Evolutionary conservation across 2,113 vertebrate species (phyloP).

Genomic region (Salvelinus namaycush): DNA sequence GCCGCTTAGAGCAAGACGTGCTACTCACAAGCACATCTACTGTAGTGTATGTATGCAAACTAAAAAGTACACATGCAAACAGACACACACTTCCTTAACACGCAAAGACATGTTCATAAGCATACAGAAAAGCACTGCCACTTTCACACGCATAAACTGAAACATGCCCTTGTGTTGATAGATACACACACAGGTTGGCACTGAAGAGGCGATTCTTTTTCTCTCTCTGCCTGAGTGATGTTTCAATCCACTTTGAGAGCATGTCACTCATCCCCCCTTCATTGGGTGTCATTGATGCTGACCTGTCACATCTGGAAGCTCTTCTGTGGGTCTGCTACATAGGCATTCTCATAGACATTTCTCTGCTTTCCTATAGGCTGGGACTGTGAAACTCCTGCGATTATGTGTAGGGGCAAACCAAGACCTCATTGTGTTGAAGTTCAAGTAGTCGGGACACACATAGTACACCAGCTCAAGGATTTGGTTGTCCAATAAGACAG

Average conservation of each 20-base stretch:
- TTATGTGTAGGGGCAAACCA: constrained; percentile 47
- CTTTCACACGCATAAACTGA: constrained; percentile 19
- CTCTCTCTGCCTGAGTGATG: constrained; percentile 45
- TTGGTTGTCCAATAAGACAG: constrained; percentile 26
- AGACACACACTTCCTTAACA: constrained; percentile 28
- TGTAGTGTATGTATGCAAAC: constrained; percentile 9
- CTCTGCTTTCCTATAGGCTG: constrained; percentile 40
- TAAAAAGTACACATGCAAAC: constrained; percentile 11
- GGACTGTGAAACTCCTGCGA: constrained; percentile 55
- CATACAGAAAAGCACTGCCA: constrained; percentile 9
- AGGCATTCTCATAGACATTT: constrained; percentile 55
- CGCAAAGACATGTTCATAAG: constrained; percentile 18
- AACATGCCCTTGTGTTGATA: constrained; percentile 10
- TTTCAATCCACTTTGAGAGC: constrained; percentile 46
- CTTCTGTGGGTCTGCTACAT: constrained; percentile 43
- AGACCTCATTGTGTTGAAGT: constrained; percentile 33
- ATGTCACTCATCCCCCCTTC: constrained; percentile 50
- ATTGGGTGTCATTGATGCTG: constrained; percentile 60
- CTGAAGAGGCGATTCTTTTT: constrained; percentile 48
- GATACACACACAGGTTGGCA: constrained; percentile 38
- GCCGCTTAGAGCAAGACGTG: constrained; percentile 24
- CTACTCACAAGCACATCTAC: constrained; percentile 9
- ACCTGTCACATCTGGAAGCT: constrained; percentile 74
- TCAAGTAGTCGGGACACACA: constrained; percentile 34
- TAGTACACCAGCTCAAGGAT: constrained; percentile 24